Evolutionary conservation across 1,140 invertebrate genomes (phyloP), one percentile per base, ranked within the genome.

Genomic region (Zaprionus lachaisei): DNA sequence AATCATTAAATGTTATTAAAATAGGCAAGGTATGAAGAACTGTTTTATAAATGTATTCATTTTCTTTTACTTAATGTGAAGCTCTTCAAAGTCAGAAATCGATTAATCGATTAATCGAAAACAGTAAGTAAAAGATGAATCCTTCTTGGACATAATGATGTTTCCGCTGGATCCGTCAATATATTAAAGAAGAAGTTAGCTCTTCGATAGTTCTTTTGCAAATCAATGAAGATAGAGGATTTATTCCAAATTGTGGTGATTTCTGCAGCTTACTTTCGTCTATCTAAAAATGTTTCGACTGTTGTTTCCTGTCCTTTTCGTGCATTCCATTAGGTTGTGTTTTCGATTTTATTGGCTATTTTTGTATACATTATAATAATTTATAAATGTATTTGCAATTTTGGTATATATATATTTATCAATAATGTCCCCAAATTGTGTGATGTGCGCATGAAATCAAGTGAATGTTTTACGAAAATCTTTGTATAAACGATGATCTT

Each of bases 201-300:
- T 38, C 5, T 7, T 14, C 14, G 6, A 38, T 12, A 38, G 37
- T 38, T 38, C 12, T 44, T 47, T 44, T n/a, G n/a, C 41, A 6
- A 5, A 44, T 17, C 41, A 47, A 47, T 47, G 7, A 7, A 17
- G 41, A 47, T 1, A 9, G n/a, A 47, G 41, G 7, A 47, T 9
- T 17, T 47, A 20, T 3, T 1, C 7, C 7, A 47, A 7, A 47
- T 17, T 47, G 41, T 20, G n/a, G 54, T 62, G 66, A 73, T 78
- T 78, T 74, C 63, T 51, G 58, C 71, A 66, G 71, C 71, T 74
- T 69, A 58, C 44, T 78, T 78, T 78, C 54, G 70, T 65, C 71
- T 74, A 78, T 78, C 71, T 78, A 73, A 74, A 78, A 74, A 12
- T 72, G 41, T 60, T 38, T 28, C 34, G 12, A 17, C 62, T 44